phyloP scores from a whole-genome alignment of 1,140 invertebrate species.

The Tetranychus urticae region DNA sequence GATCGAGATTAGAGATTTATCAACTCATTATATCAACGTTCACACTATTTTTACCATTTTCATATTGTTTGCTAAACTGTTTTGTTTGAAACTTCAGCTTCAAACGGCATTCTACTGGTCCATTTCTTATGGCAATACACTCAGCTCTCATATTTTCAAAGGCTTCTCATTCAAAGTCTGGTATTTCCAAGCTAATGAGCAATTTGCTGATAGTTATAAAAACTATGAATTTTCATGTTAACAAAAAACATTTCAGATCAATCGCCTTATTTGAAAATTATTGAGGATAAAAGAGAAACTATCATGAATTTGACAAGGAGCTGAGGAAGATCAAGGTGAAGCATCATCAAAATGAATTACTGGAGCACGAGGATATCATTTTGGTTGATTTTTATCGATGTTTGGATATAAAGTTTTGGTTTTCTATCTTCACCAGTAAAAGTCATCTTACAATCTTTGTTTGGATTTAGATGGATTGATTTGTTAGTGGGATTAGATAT shows the following conservation, averaged over 20 bases:
- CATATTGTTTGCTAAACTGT: no score
- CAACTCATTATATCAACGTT: no score
- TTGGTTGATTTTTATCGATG: constrained; percentile 8
- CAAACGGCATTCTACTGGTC: no score
- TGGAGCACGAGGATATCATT: constrained; percentile 7
- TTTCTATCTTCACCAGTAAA: background rate
- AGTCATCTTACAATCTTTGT: background rate
- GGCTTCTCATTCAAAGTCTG: background rate
- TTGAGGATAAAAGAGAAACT: background rate
- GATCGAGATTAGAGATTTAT: no score
- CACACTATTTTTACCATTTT: no score
- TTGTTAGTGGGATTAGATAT: background rate
- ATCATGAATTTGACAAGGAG: background rate
- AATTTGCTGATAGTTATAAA: no score
- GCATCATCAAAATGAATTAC: background rate
- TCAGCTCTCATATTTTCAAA: background rate
- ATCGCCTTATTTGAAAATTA: background rate
- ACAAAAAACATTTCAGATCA: no score
- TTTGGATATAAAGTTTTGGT: background rate
- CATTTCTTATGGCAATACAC: background rate
- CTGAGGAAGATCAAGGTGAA: no score
- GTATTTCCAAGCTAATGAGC: background rate
- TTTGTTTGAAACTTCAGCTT: no score
- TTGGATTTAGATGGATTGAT: background rate
- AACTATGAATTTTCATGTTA: background rate